These are phyloP conservation scores for Chamaetylas fuelleborni DNA, from an alignment of 2,113 vertebrate genomes.

Conservation along the genomic window DNA sequence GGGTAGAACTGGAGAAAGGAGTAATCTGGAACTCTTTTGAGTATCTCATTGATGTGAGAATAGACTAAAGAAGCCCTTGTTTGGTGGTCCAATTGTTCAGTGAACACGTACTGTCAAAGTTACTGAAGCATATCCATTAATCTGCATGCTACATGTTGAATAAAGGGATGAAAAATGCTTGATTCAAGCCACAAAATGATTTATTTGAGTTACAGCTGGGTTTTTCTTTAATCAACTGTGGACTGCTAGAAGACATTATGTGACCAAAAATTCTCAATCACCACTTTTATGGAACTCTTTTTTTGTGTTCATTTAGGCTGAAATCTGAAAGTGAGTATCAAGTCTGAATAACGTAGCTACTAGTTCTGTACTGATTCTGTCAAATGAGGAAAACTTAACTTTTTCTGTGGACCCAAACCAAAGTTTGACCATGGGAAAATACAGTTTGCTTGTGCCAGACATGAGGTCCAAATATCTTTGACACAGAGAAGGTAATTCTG, in stretches of 20 bases:
- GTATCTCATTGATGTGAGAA: slow-evolving; percentile 18
- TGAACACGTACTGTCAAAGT: neutral
- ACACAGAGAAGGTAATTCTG: neutral
- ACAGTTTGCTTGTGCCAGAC: neutral
- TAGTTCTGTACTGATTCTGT: neutral
- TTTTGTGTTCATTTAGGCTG: neutral
- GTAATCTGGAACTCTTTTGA: slow-evolving; percentile 60
- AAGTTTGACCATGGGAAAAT: neutral
- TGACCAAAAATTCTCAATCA: slow-evolving; percentile 27
- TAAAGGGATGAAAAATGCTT: slow-evolving; percentile 36
- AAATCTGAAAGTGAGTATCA: neutral
- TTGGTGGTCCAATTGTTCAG: slow-evolving; percentile 51
- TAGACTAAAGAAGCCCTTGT: slow-evolving; percentile 27
- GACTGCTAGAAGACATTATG: neutral
- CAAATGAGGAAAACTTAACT: neutral
- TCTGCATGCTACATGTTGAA: slow-evolving; percentile 12
- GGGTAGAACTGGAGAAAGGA: slow-evolving; percentile 39
- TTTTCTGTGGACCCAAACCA: neutral
- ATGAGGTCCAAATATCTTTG: neutral
- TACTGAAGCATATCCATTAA: slow-evolving; percentile 44
- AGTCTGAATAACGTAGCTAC: neutral
- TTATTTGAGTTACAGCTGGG: neutral
- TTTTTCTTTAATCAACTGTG: neutral
- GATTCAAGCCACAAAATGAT: slow-evolving; percentile 19
- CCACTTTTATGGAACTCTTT: neutral